Base-by-base conservation (phyloP, 2,888 invertebrate genomes). In the Coecobrya sp. region DNA sequence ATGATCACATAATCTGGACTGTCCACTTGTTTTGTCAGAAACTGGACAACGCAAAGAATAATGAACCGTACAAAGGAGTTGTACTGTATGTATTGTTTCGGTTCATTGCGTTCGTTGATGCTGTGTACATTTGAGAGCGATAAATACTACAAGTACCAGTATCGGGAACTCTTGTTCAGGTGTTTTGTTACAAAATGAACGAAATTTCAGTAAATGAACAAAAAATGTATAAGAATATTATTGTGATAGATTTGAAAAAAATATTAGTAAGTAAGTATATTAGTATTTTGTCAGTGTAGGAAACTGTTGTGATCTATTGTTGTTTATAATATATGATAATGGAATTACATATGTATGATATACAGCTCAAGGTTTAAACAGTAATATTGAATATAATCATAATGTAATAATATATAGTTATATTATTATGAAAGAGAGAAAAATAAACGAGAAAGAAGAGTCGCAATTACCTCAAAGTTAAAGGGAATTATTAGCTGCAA, bases 401-500 rank as follows among this genome's bases (percentile, higher is more conserved):
- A 42, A 36, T 19, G n/a, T 73, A 73, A 45, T 73, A 73, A 42
- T 73, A 45, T 11, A 36, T 79, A 22, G 30, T 52, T 59, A 81
- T 81, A 59, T 55, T 59, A 73, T 55, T 59, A 73, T 73, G 0
- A 73, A 59, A 81, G 82, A 62, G 82, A 82, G 62, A 82, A 82
- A 79, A 82, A 82, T 82, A 82, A 82, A 82, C 82, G 22, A 82
- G 82, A 82, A 62, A 82, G 25, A 82, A 36, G 82, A 82, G 82
- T 82, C 59, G 82, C 62, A 82, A 82, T 82, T 82, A 82, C 82
- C 82, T 82, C 82, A 82, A 82, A 82, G 82, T 82, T 82, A 82
- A 82, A 82, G 82, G 82, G 82, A 82, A 82, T 82, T 82, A 82
- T 82, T 82, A 82, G 82, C 82, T 82, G 82, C 82, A 82, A 52